phyloP scores from a whole-genome alignment of 92 coral and sea anemone species.

The Montipora capitata region DNA sequence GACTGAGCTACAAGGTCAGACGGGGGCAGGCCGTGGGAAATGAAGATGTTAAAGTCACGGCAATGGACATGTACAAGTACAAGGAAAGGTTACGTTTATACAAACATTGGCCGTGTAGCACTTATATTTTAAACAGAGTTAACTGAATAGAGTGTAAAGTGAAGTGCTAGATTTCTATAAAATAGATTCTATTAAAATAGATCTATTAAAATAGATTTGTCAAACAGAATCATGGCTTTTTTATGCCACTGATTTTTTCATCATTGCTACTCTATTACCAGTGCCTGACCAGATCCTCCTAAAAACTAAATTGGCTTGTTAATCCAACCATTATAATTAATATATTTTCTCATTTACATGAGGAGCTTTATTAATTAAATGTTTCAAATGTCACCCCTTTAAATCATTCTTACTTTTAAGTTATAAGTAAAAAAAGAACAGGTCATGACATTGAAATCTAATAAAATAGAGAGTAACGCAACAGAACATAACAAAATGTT shows the following conservation, averaged over 20 bases:
- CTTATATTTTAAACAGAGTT: too few relatives aligned
- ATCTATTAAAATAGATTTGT: too few relatives aligned
- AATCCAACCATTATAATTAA: slow-evolving; percentile 1
- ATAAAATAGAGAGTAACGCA: background rate
- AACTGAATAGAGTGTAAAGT: too few relatives aligned
- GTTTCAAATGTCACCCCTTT: background rate
- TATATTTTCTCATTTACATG: slow-evolving; percentile 5
- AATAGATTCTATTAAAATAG: too few relatives aligned
- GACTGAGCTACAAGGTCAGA: too few relatives aligned
- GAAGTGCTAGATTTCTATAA: too few relatives aligned
- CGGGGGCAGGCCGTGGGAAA: too few relatives aligned
- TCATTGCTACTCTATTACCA: slow-evolving; percentile 8
- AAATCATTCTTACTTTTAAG: background rate
- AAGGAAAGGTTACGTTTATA: too few relatives aligned
- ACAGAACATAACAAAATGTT: slow-evolving; percentile 1
- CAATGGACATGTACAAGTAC: too few relatives aligned
- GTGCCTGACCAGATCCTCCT: background rate
- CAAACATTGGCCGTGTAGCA: too few relatives aligned
- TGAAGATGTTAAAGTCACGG: too few relatives aligned
- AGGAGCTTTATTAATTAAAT: background rate
- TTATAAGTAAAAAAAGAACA: background rate
- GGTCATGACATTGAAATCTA: background rate
- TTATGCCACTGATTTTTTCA: background rate
- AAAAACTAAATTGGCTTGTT: background rate
- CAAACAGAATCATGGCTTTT: too few relatives aligned